phyloP scores from a whole-genome alignment of 2,888 invertebrate species.

The Caenorhabditis sp. region DNA sequence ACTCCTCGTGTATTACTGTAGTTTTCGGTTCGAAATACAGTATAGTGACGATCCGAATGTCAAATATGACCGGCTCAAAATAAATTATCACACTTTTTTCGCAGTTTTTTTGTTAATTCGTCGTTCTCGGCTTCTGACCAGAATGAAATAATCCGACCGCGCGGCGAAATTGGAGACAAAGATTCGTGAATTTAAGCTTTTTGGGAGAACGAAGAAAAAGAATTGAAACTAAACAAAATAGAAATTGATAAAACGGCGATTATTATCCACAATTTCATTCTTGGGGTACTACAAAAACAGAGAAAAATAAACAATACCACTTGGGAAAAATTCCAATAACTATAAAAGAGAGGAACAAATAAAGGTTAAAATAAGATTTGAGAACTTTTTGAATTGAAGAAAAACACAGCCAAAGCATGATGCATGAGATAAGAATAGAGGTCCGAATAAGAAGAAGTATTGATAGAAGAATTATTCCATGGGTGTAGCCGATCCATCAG shows the following conservation, averaged over 20 bases:
- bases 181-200: background rate
- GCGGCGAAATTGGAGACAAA: too few relatives aligned
- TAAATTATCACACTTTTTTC: background rate
- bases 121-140: background rate
- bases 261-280: too few relatives aligned
- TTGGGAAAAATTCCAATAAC: too few relatives aligned
- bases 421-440: background rate
- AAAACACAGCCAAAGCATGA: background rate
- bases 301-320: too few relatives aligned
- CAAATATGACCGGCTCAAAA: background rate
- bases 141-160: background rate
- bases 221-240: background rate
- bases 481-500: background rate
- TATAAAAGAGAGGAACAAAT: background rate
- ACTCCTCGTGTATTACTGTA: background rate
- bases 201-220: background rate
- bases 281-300: too few relatives aligned
- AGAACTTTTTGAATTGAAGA: background rate
- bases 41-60: background rate
- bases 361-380: background rate
- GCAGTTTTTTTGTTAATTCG: background rate
- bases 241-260: background rate
- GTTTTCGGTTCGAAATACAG: background rate
- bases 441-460: background rate
- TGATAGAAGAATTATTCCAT: conserved; percentile 1